phyloP scores from a whole-genome alignment of 2,797 vertebrate species.

The Sardinella longiceps region DNA sequence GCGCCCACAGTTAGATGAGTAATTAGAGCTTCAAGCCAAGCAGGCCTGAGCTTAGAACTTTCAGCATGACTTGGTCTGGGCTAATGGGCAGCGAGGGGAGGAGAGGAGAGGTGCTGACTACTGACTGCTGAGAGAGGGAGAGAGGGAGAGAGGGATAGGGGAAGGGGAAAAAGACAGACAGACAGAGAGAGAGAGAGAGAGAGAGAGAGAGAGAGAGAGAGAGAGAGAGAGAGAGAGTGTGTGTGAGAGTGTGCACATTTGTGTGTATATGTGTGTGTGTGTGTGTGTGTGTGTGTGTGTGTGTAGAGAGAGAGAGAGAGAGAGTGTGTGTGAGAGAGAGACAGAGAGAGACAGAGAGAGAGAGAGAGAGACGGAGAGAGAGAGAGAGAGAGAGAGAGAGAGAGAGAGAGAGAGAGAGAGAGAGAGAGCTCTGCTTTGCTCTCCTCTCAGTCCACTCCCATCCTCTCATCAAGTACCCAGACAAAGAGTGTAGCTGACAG shows the following conservation, averaged over 20 bases:
- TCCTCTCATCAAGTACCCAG: background rate
- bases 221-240: constrained; percentile 40
- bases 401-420: background rate
- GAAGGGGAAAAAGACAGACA: background rate
- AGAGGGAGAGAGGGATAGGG: background rate
- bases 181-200: constrained; percentile 62
- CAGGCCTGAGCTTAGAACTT: constrained; percentile 60
- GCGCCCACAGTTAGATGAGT: constrained; percentile 2
- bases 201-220: constrained; percentile 50
- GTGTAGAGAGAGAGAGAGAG: constrained; percentile 44
- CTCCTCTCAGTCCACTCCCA: background rate
- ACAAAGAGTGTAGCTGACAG: background rate
- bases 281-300: no score
- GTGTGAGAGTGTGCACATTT: no score
- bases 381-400: constrained; percentile 23
- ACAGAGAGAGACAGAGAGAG: constrained; percentile 17
- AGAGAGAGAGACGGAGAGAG: no score
- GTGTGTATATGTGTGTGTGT: no score
- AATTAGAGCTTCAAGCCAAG: constrained; percentile 6
- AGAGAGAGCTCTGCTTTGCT: background rate
- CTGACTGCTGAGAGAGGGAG: background rate
- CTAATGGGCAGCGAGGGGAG: background rate
- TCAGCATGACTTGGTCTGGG: constrained; percentile 60
- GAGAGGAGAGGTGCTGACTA: background rate
- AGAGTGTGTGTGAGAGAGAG: background rate